phyloP scores from a whole-genome alignment of 1,140 invertebrate species.

The Rhopalosiphum maidis region DNA sequence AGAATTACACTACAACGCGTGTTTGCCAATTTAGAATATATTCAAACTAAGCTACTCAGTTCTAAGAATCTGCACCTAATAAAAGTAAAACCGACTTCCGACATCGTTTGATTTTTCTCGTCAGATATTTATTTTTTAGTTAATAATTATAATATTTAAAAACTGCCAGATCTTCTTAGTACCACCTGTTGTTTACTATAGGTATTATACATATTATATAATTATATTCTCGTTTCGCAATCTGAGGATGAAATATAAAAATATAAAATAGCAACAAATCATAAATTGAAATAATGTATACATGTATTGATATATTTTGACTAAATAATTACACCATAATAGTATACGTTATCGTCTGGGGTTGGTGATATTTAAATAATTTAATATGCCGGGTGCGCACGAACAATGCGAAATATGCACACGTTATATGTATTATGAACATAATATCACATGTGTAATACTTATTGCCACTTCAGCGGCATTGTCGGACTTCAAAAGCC shows the following conservation, averaged over 20 bases:
- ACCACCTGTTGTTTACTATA: not conserved
- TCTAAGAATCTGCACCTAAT: no score
- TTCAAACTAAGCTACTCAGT: not conserved
- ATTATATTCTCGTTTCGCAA: not conserved
- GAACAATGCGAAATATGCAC: not conserved
- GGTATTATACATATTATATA: not conserved
- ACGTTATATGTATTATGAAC: not conserved
- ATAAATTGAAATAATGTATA: not conserved
- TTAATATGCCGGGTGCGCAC: not conserved
- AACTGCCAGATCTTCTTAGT: not conserved
- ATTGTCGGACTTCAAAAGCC: conserved; percentile 4
- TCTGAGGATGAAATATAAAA: not conserved
- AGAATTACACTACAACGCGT: not conserved
- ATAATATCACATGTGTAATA: not conserved
- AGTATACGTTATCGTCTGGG: not conserved
- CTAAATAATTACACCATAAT: no score
- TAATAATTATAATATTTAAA: not conserved
- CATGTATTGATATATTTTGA: not conserved
- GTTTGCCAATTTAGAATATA: not conserved
- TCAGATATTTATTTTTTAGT: not conserved
- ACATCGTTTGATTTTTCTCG: not conserved
- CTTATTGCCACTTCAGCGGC: not conserved
- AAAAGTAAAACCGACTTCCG: not conserved
- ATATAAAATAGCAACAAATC: not conserved
- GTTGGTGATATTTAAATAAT: not conserved